Evolutionary conservation across 2,888 invertebrate species (phyloP), one percentile per base, ranked within the genome.

Genomic region (Cryptus armator): DNA sequence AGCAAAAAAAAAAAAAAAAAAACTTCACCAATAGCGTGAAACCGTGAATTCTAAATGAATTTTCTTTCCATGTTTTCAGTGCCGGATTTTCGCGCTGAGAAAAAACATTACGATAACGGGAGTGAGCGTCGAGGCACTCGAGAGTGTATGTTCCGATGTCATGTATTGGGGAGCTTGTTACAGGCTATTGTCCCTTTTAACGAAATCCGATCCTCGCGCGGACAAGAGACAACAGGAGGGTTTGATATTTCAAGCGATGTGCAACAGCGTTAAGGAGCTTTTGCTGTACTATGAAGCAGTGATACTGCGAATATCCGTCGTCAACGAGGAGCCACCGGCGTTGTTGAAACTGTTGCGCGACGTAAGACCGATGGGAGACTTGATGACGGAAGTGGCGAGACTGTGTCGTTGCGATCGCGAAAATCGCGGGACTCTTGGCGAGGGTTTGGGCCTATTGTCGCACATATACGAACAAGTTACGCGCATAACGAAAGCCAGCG

Each of bases 401-500:
- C 87, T 94, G 5, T 93, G 93, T 84, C 86, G 89, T 24, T 91
- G 90, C 81, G 89, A 91, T 68, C 89, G 82, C 12, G 86, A 90
- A 19, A 82, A 81, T 70, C 77, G 86, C 43, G 88, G 87, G n/a
- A 75, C 86, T 3, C 64, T 91, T 14, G 89, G 87, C 56, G 94
- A 94, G 87, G 96, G 96, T 2, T 95, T 95, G 0, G 95, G 95
- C 43, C 93, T 96, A 48, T 94, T 96, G 92, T 96, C 96, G 51
- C 96, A 96, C 90, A 93, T 96, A 80, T 96, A 96, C 90, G 95
- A 95, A 78, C 95, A 96, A 91, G 95, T 96, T 68, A 95, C 95
- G 0, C 93, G 95, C 86, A 94, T 96, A 32, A 95, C 95, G 0
- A 95, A 96, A 88, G 94, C 94, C 46, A 94, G 94, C 46, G 94